Base-by-base conservation (phyloP, 30 jellyfish, hydroid and myxozoan genomes). In the Cassiopea xamachana region DNA sequence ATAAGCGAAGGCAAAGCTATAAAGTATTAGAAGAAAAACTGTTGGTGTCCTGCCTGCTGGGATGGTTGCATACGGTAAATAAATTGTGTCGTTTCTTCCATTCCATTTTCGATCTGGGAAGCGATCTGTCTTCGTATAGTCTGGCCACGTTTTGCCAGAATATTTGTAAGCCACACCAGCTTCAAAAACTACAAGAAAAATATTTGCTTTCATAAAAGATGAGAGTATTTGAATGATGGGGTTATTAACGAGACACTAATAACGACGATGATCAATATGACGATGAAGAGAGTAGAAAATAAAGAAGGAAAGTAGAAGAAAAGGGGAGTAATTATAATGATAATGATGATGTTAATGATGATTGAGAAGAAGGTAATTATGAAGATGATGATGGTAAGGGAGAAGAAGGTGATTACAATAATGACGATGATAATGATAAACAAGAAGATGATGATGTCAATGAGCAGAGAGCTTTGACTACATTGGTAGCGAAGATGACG, bases 11-110 rank as follows among this genome's bases (percentile, higher is more conserved):
- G 39, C 39, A 27, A 27, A 27, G 39, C 39, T 27, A 27, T 27
- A 27, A 27, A 27, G 39, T 27, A 10, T 27, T 73, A 3, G 64
- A 3, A 10, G 64, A 55, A 55, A 55, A 55, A 55, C 64, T 6
- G 7, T 55, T 55, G 64, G 39, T 27, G 39, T 27, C 39, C 39
- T 55, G 85, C 97, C 97, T 68, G 97, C 55, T 44, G 98, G 98
- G 27, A 96, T 83, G n/a, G 91, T 92, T 44, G 97, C 99, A 81
- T 84, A 96, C 46, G 99, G 99, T 1, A 92, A 89, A 49, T 16
- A 73, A 76, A 96, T 91, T 47, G 99, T 82, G 48, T 96, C 98
- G 58, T 96, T 96, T 45, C 98, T 79, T 46, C 92, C 93, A 60
- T 96, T 92, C 99, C 99, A 96, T 58, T 91, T 82, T 17, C 50